Percentiles rank a stretch among this genome's conserved stretches.
These are phyloP conservation scores for Gallinago media DNA, from an alignment of 2,113 vertebrate genomes.

Conservation along the genomic window DNA sequence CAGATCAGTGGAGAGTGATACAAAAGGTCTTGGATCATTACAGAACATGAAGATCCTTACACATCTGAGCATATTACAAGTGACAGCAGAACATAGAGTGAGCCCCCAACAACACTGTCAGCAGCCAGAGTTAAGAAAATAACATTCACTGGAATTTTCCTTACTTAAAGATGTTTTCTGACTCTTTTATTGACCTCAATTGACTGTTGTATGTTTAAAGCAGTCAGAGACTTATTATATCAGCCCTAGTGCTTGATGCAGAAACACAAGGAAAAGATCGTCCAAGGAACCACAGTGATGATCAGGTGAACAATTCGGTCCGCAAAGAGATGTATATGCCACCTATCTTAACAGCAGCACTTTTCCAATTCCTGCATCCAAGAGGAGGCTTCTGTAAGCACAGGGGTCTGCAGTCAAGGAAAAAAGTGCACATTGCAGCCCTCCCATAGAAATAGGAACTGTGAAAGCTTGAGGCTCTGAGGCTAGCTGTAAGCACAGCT, in stretches of 20 bases:
- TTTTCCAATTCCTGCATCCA: not conserved
- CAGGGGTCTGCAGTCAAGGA: not conserved
- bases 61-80: slow-evolving; percentile 47
- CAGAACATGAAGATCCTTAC: slow-evolving; percentile 66
- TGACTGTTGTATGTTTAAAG: slow-evolving; percentile 2
- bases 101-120: not conserved
- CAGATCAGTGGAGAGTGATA: slow-evolving; percentile 71
- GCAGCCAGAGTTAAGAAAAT: slow-evolving; percentile 37
- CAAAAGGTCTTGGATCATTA: slow-evolving; percentile 61
- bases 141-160: slow-evolving; percentile 54
- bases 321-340: not conserved
- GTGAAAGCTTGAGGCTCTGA: not conserved
- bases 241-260: not conserved
- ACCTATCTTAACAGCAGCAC: not conserved
- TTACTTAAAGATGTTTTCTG: slow-evolving; percentile 26
- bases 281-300: not conserved
- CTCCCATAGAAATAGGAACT: not conserved
- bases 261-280: not conserved
- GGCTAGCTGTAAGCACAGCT: not conserved
- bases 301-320: not conserved
- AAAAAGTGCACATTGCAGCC: not conserved
- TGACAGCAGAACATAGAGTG: slow-evolving; percentile 43
- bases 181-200: slow-evolving; percentile 37
- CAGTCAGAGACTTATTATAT: not conserved
- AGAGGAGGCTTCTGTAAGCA: not conserved